phyloP scores from a whole-genome alignment of 2,797 vertebrate species.

The Macrochelys suwanniensis region DNA sequence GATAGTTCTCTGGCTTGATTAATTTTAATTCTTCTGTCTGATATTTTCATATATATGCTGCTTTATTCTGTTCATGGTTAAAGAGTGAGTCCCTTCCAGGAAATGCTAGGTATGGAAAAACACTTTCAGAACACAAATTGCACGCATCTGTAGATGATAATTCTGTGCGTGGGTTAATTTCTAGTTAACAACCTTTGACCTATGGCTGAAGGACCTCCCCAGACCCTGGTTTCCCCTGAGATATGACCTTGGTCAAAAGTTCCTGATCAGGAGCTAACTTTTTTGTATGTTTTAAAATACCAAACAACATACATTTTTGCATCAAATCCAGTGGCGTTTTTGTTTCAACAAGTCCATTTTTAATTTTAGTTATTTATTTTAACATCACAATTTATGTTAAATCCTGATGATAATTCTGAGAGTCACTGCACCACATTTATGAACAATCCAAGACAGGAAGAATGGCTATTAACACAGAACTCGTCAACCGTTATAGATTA shows the following conservation, averaged over 20 bases:
- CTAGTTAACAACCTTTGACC: conserved; percentile 62
- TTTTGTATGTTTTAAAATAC: conserved; percentile 44
- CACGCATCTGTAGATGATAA: conserved; percentile 44
- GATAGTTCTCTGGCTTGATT: neutral
- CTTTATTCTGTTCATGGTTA: neutral
- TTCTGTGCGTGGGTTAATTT: conserved; percentile 58
- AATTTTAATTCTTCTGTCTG: neutral
- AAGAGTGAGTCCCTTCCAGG: neutral
- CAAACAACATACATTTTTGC: neutral
- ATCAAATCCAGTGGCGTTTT: neutral
- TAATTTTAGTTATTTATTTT: too few species aligned
- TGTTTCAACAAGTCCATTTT: too few species aligned
- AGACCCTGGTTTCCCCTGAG: conserved; percentile 28
- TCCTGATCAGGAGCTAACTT: conserved; percentile 36
- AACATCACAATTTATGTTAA: too few species aligned
- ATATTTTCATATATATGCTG: neutral
- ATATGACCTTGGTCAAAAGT: neutral
- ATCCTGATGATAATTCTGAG: too few species aligned
- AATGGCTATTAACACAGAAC: too few species aligned
- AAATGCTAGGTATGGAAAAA: conserved; percentile 45
- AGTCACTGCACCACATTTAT: too few species aligned
- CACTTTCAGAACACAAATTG: conserved; percentile 1
- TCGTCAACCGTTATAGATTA: too few species aligned
- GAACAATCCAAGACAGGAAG: too few species aligned
- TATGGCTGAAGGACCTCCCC: conserved; percentile 9